phyloP scores from a whole-genome alignment of 2,888 invertebrate species.

The Ophraella communa region DNA sequence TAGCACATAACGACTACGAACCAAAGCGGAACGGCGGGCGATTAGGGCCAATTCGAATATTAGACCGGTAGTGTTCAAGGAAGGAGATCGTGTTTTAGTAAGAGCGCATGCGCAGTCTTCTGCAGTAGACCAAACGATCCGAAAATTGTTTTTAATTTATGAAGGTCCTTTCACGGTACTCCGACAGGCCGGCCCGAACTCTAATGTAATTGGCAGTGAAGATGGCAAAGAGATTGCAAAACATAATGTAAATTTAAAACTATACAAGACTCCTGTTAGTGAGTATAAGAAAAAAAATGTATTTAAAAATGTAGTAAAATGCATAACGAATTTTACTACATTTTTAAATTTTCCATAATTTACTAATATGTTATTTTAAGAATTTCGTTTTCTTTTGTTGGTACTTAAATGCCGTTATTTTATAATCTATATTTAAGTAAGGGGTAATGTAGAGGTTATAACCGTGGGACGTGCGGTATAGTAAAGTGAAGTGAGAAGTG shows the following conservation, averaged over 20 bases:
- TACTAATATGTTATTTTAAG: no score
- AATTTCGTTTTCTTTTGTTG: background rate
- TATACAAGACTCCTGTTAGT: background rate
- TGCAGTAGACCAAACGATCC: background rate
- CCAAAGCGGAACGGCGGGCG: slow-evolving; percentile 7
- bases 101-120: slow-evolving; percentile 8
- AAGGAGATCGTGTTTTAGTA: background rate
- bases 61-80: background rate
- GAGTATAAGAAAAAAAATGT: no score
- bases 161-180: slow-evolving; percentile 1
- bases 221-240: background rate
- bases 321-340: no score
- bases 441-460: background rate
- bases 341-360: no score
- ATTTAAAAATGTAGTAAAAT: no score
- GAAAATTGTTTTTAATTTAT: slow-evolving; percentile 1
- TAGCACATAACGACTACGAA: background rate
- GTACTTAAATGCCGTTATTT: background rate
- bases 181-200: slow-evolving; percentile 5
- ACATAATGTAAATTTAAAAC: slow-evolving; percentile 2
- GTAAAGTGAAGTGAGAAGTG: no score
- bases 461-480: no score
- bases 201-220: background rate
- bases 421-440: background rate
- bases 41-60: background rate